These are phyloP conservation scores for Temnothorax unifasciatus DNA, from an alignment of 2,888 invertebrate genomes.

Conservation along the genomic window DNA sequence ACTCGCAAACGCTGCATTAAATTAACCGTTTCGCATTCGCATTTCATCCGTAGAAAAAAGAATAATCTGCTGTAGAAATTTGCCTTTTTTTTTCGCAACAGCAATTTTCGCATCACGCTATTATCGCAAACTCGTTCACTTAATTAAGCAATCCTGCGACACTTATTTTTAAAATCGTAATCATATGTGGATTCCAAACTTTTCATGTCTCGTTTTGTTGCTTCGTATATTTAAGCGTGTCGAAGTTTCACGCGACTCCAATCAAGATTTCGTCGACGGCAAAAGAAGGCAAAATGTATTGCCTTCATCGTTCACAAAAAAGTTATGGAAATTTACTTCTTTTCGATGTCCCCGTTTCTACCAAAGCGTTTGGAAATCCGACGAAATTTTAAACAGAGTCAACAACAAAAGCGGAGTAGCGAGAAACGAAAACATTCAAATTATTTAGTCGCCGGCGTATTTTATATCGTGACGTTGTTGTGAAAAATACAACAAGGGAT, in stretches of 20 bases:
- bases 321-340: background rate
- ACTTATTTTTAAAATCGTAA: background rate
- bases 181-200: background rate
- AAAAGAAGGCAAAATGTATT: too few relatives aligned
- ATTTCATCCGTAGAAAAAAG: background rate
- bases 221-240: background rate
- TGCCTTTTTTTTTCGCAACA: background rate
- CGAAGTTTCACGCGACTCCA: background rate
- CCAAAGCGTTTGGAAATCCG: background rate
- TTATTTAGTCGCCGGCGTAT: background rate
- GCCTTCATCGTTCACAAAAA: background rate
- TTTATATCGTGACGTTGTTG: background rate
- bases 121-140: background rate
- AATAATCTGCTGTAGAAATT: background rate
- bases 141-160: background rate
- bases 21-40: background rate
- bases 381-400: background rate
- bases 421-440: constrained; percentile 6
- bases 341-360: background rate
- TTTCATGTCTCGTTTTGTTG: background rate
- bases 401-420: background rate
- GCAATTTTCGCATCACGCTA: background rate
- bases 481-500: background rate
- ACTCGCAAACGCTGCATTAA: background rate
- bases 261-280: background rate